Base-by-base conservation (phyloP, 2,113 vertebrate species). In the Microtus richardsoni region DNA sequence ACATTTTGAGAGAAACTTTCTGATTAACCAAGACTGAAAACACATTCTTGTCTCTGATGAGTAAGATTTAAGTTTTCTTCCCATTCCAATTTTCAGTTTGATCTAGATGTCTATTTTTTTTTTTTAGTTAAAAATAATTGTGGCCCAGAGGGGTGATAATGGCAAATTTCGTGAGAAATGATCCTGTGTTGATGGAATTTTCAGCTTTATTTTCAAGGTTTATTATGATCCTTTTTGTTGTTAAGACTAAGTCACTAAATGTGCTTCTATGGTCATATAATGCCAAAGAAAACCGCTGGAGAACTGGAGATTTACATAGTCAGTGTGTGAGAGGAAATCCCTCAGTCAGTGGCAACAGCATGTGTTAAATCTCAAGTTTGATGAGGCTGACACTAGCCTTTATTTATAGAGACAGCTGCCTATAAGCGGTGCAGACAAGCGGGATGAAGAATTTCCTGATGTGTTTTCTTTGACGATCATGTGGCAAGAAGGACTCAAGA, bases 381-480 rank as follows among this genome's bases (percentile, higher is more conserved):
- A 97, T 91, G 90, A 93, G 91, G 97, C 47, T 96, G 97, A 97
- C 96, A 96, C 33, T 71, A 28, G 79, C 14, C 41, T 96, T 97
- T 93, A 97, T 97, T 97, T 96, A 96, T 93, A 96, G 71, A 0
- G 88, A 97, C 97, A 97, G 97, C 96, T 96, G 84, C 94, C 95
- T 94, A 64, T 97, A 93, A 94, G 64, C 93, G 83, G 16, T 70
- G 88, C 82, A 95, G 93, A 97, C 95, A 96, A 96, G 96, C 36
- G 68, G 95, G 88, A 96, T 96, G 95, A 96, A 92, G 87, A 97
- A 95, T 96, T 96, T 97, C 94, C 95, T 95, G 92, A 95, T 95
- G 54, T 21, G 79, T 93, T 96, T 88, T 28, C 74, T 95, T 86
- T 89, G 44, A 96, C 54, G 58, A 91, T 94, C 64, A 68, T 89